These are phyloP conservation scores for Altica lythri DNA, from an alignment of 2,888 invertebrate genomes.

Conservation along the genomic window DNA sequence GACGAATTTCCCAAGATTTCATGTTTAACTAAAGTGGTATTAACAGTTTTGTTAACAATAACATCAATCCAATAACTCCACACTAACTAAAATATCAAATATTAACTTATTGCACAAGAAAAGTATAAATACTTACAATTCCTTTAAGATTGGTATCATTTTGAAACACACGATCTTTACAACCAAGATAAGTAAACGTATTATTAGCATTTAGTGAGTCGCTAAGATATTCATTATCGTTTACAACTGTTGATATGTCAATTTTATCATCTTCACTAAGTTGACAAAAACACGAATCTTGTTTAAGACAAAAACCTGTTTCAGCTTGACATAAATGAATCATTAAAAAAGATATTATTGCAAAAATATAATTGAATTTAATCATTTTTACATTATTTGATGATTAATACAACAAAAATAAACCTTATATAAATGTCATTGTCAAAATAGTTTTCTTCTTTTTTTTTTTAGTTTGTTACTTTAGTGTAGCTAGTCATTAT, in stretches of 20 bases:
- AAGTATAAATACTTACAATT: constrained; percentile 18
- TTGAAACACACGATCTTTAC: constrained; percentile 32
- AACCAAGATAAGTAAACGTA: constrained; percentile 54
- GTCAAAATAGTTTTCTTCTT: too few relatives aligned
- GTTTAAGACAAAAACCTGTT: constrained; percentile 44
- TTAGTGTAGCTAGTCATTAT: too few relatives aligned
- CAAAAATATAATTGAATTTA: too few relatives aligned
- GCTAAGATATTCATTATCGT: constrained; percentile 35
- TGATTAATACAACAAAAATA: too few relatives aligned
- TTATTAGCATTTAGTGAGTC: constrained; percentile 35
- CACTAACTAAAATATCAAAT: neutral
- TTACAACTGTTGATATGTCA: constrained; percentile 40
- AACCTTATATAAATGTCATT: too few relatives aligned
- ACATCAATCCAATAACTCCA: neutral
- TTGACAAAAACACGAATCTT: constrained; percentile 49
- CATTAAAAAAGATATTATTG: too few relatives aligned
- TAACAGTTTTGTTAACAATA: neutral
- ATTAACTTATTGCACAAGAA: neutral
- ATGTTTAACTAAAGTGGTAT: too few relatives aligned
- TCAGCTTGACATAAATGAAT: too few relatives aligned
- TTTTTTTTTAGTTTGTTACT: too few relatives aligned
- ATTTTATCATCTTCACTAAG: constrained; percentile 49
- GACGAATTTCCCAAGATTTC: too few relatives aligned
- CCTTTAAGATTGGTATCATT: neutral
- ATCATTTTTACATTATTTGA: too few relatives aligned